Evolutionary conservation across 2,797 vertebrate genomes (phyloP).

Genomic region (Galago senegalensis): DNA sequence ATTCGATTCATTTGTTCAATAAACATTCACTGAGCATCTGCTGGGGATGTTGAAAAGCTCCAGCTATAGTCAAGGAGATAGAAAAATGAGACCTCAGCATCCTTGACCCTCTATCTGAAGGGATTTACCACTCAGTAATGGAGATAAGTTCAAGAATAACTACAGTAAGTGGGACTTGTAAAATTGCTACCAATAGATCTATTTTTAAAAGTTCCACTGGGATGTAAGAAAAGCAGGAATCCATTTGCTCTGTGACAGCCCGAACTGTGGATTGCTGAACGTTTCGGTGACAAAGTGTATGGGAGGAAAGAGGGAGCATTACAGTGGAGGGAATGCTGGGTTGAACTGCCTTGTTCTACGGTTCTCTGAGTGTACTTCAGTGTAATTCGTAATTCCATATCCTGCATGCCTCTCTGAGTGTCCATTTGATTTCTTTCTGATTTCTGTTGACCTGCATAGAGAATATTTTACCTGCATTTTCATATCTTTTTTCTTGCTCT

Average conservation of each 20-base stretch:
- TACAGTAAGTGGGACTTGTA: not conserved
- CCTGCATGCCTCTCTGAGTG: rapidly evolving
- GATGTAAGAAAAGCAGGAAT: not conserved
- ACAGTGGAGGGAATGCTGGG: not conserved
- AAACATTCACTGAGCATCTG: not conserved
- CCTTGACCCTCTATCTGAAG: not conserved
- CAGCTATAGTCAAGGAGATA: not conserved
- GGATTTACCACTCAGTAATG: not conserved
- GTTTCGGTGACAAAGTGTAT: not conserved
- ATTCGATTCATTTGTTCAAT: not conserved
- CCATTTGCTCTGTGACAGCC: not conserved
- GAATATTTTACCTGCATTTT: not conserved
- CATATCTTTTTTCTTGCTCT: not conserved
- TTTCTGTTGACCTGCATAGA: not conserved
- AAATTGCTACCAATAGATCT: not conserved
- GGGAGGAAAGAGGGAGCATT: not conserved
- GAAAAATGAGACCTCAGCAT: not conserved
- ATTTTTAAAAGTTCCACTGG: not conserved
- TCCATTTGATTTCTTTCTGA: not conserved
- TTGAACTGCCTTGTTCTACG: not conserved
- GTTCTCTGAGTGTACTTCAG: not conserved
- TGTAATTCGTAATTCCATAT: not conserved
- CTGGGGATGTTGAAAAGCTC: not conserved
- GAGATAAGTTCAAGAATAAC: not conserved
- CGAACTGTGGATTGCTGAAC: not conserved